Percentiles rank a stretch among this genome's conserved stretches.
phyloP scores from a whole-genome alignment of 1,140 invertebrate species.

The Microvelia longipes region DNA sequence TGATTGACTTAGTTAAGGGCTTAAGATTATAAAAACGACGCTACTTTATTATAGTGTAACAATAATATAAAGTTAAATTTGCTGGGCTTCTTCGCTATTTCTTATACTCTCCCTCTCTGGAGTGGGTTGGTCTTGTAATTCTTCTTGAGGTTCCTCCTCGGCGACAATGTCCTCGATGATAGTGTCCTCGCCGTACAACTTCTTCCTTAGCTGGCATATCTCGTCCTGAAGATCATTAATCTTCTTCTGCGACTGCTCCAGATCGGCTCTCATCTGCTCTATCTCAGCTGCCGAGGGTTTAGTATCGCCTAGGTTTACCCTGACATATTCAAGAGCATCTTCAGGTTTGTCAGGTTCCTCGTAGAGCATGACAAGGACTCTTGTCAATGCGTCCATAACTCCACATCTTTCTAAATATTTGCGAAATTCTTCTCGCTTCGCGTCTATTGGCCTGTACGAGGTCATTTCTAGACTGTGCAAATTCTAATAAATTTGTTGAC shows the following conservation, averaged over 20 bases:
- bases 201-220: slow-evolving; percentile 32
- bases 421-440: slow-evolving; percentile 81
- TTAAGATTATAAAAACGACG: too few relatives aligned
- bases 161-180: too few relatives aligned
- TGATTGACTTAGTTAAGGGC: too few relatives aligned
- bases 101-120: too few relatives aligned
- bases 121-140: too few relatives aligned
- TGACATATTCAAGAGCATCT: slow-evolving; percentile 67
- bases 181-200: background rate
- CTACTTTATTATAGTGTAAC: too few relatives aligned
- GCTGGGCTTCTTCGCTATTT: too few relatives aligned
- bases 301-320: slow-evolving; percentile 32
- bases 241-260: slow-evolving; percentile 37
- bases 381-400: slow-evolving; percentile 77
- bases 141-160: too few relatives aligned
- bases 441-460: slow-evolving; percentile 54
- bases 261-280: slow-evolving; percentile 33
- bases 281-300: slow-evolving; percentile 28
- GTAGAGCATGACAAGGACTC: slow-evolving; percentile 73
- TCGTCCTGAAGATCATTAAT: slow-evolving; percentile 42
- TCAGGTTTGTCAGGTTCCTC: slow-evolving; percentile 81
- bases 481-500: too few relatives aligned
- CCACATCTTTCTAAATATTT: slow-evolving; percentile 81
- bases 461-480: too few relatives aligned
- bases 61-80: too few relatives aligned